These are phyloP conservation scores for Koerneria pararmatus DNA, from an alignment of 2,888 invertebrate genomes.

Conservation along the genomic window DNA sequence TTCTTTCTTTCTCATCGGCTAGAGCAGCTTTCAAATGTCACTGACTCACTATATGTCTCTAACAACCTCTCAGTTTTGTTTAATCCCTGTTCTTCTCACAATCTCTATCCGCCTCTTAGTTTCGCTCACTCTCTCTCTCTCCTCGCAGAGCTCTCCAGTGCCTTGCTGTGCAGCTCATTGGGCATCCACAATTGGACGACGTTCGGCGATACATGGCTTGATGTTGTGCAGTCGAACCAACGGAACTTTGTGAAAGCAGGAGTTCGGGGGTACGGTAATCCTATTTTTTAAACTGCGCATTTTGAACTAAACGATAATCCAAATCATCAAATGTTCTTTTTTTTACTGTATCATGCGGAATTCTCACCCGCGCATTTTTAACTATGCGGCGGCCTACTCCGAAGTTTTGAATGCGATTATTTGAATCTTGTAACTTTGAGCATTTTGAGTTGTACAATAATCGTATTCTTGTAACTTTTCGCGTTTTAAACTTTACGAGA, in stretches of 20 bases:
- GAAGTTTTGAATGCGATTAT: no score
- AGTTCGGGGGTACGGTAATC: conserved; percentile 50
- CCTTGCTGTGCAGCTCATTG: conserved; percentile 49
- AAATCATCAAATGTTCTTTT: no score
- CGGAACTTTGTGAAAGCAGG: conserved; percentile 46
- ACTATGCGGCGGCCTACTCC: no score
- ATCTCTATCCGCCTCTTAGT: conserved; percentile 5
- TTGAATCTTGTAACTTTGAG: no score
- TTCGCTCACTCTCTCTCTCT: conserved; percentile 23
- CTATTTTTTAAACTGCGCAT: no score
- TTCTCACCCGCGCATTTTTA: no score
- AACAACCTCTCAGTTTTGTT: conserved; percentile 20
- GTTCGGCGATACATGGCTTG: conserved; percentile 51
- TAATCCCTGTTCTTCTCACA: conserved; percentile 25
- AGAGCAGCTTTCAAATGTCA: background rate
- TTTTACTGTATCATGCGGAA: no score
- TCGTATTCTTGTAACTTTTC: no score
- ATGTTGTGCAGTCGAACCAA: conserved; percentile 46
- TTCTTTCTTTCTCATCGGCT: background rate
- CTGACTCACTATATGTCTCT: background rate
- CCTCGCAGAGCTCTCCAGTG: conserved; percentile 45
- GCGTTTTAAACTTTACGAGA: no score
- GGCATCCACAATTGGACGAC: conserved; percentile 53
- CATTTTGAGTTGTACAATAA: no score
- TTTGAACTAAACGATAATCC: no score